Evolutionary conservation across 1,140 invertebrate genomes (phyloP), one percentile per base, ranked within the genome.

Genomic region (Nymphalis io): DNA sequence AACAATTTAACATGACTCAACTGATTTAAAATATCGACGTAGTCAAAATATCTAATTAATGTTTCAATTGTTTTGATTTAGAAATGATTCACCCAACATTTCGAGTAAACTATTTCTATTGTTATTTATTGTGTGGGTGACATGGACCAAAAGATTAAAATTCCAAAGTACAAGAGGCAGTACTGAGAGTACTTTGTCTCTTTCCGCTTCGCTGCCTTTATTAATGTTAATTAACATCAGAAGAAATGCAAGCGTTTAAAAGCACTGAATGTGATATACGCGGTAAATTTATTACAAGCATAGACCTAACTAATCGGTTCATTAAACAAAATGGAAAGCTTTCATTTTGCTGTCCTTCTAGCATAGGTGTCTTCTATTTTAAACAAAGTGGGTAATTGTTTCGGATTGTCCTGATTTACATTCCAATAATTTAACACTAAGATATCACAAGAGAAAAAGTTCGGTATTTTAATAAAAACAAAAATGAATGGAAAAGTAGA

Each of bases 201-300:
- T 23, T 20, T 48, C 60, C 60, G 51, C 51, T 64, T 55, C 55
- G 51, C 18, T 40, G 51, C 46, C 46, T 23, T 51, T 64, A 64
- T 51, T 64, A 55, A 64, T 72, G 78, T 80, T 79, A 85, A 85
- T 85, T 84, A 85, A 82, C 81, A 83, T 70, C 76, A 76, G 68
- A 75, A 70, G 72, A 74, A 73, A 78, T 77, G 75, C 55, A 64
- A 46, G 73, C 75, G 59, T 78, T 76, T 80, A 76, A 80, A 80
- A 75, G 73, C 60, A 64, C 51, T 64, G 79, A 67, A 63, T 67
- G 80, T 83, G 77, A 85, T 85, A 74, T 81, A 83, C 74, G 71
- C 63, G 46, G 79, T 60, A 75, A 79, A 84, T 83, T 75, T 81
- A 80, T 84, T 83, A 75, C 70, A 76, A 79, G 78, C 51, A 55